Percentiles rank a stretch among this genome's conserved stretches.
phyloP scores from a whole-genome alignment of 2,888 invertebrate species.

The Linnaemya vulpina region DNA sequence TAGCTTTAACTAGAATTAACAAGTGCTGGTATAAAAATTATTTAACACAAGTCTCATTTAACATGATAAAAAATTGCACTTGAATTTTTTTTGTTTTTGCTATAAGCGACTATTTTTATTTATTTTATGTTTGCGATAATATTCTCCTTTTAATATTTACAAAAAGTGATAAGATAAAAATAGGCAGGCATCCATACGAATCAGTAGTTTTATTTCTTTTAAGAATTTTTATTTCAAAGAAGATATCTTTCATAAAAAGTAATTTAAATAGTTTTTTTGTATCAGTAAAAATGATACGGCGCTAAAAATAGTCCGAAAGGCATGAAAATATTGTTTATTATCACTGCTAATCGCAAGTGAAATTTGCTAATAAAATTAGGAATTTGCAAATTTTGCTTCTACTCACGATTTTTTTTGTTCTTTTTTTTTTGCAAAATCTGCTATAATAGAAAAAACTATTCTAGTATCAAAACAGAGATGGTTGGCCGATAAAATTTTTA shows the following conservation, averaged over 20 bases:
- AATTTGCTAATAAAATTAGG: no score
- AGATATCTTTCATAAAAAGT: constrained; percentile 12
- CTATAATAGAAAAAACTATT: no score
- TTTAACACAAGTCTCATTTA: constrained; percentile 23
- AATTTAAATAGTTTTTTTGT: background rate
- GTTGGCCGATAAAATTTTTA: no score
- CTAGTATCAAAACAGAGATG: no score
- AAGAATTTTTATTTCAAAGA: constrained; percentile 17
- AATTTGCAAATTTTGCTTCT: no score
- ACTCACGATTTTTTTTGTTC: no score
- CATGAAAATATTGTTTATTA: no score
- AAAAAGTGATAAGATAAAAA: constrained; percentile 51
- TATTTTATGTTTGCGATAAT: background rate
- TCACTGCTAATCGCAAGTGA: no score
- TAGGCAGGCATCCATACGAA: background rate
- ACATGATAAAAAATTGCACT: constrained; percentile 38
- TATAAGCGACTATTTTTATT: background rate
- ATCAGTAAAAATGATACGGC: background rate
- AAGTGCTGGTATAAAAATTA: constrained; percentile 9
- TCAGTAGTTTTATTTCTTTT: background rate
- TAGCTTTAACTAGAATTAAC: constrained; percentile 22
- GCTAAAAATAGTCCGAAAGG: background rate
- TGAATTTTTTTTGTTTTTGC: constrained; percentile 31
- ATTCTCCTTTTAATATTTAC: constrained; percentile 14
- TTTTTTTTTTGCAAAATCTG: no score